Evolutionary conservation across 2,888 invertebrate genomes (phyloP), one percentile per base, ranked within the genome.

Genomic region (Drosophila koepferae): DNA sequence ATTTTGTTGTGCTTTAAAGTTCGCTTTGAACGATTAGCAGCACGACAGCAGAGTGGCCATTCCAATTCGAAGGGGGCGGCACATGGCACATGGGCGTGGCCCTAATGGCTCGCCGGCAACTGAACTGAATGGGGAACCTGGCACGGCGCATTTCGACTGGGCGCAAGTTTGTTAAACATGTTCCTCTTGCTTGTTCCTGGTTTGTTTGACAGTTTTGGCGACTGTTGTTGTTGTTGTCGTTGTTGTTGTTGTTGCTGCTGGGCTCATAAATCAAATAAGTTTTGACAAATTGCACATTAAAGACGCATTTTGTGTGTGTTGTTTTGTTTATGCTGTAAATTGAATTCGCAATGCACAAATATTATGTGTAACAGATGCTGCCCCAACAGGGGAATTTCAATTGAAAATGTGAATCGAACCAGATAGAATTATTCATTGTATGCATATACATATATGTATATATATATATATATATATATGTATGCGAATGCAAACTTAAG

Each of bases 261-360:
- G 68, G 72, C 77, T 70, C 77, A 86, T 86, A 86, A 86, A 86
- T 86, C 86, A 86, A 85, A 85, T 74, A 87, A 87, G 69, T 86
- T 86, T 81, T 85, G 86, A 87, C 87, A 86, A 86, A 85, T 86
- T 82, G 81, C 86, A 85, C 86, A 86, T 85, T 85, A 86, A 86
- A 83, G 86, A 66, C 81, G 63, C 63, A 70, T 54, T 68, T 65
- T 72, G 69, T 69, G 55, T 70, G 59, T 68, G 54, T 20, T 20
- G 20, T 79, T 58, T 58, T 59, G 64, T 56, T 49, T 55, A 36
- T 68, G 63, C 49, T 59, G 48, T 58, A 66, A 66, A 72, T 79
- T 62, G 40, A 66, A 79, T 75, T 75, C 66, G 18, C 46, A 70
- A 70, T 72, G 65, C 66, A 69, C 53, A 75, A 71, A 78, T 65